These are phyloP conservation scores for Synergus gifuensis DNA, from an alignment of 2,888 invertebrate genomes.

Conservation along the genomic window DNA sequence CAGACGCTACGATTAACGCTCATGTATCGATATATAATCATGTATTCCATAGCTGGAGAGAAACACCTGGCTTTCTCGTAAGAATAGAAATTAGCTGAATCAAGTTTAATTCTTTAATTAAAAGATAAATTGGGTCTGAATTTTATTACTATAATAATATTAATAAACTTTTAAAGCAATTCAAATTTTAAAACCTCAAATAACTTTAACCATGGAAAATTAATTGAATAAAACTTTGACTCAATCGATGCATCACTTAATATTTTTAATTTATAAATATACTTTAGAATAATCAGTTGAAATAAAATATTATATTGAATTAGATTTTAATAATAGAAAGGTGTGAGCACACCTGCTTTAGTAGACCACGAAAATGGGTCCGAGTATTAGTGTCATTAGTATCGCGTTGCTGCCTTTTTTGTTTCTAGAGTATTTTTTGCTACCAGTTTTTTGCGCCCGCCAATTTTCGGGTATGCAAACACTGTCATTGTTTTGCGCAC, in stretches of 20 bases:
- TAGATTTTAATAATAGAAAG: slow-evolving; percentile 23
- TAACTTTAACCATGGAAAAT: neutral
- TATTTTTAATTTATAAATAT: no score
- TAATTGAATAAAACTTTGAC: neutral
- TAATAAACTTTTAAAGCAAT: no score
- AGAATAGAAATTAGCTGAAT: slow-evolving; percentile 7
- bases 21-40: slow-evolving; percentile 47
- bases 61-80: slow-evolving; percentile 3
- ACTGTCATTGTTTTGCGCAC: slow-evolving; percentile 59
- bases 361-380: slow-evolving; percentile 20
- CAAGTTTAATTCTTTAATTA: slow-evolving; percentile 15
- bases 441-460: slow-evolving; percentile 62
- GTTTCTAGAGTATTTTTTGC: slow-evolving; percentile 52
- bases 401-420: slow-evolving; percentile 49
- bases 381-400: slow-evolving; percentile 38
- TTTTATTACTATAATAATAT: no score
- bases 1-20: slow-evolving; percentile 68
- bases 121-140: no score
- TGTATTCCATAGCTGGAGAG: slow-evolving; percentile 39
- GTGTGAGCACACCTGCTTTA: slow-evolving; percentile 24
- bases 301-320: slow-evolving; percentile 9
- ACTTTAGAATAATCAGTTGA: no score
- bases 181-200: no score
- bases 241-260: neutral
- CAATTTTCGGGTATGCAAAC: slow-evolving; percentile 74